Evolutionary conservation across 2,888 invertebrate species (phyloP).

Genomic region (Archips crataeganus): DNA sequence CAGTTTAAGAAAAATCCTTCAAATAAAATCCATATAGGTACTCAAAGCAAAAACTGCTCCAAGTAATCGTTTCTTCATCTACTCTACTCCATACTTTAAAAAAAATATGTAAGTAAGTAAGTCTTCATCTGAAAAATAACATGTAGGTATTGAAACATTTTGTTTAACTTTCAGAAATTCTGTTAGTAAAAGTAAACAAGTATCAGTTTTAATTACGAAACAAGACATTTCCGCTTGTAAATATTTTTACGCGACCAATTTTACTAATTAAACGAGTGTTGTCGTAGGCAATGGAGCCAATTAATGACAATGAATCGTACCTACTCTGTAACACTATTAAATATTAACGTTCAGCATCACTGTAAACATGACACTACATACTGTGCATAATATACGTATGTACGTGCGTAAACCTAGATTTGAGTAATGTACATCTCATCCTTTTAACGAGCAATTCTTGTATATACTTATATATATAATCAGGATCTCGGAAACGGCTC

Average conservation of each 20-base stretch:
- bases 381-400: not conserved
- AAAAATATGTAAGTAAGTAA: not conserved
- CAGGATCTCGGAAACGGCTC: too few relatives aligned
- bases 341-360: not conserved
- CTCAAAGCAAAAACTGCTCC: too few relatives aligned
- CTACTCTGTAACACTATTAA: not conserved
- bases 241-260: slow-evolving; percentile 10
- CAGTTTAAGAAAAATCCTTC: too few relatives aligned
- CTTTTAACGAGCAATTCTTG: too few relatives aligned
- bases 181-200: not conserved
- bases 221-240: slow-evolving; percentile 22
- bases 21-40: too few relatives aligned
- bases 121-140: not conserved
- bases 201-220: slow-evolving; percentile 16
- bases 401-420: too few relatives aligned
- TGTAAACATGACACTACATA: not conserved
- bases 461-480: too few relatives aligned
- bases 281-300: slow-evolving; percentile 20
- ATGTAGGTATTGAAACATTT: not conserved
- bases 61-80: too few relatives aligned
- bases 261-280: slow-evolving; percentile 23
- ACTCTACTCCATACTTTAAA: too few relatives aligned
- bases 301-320: slow-evolving; percentile 24
- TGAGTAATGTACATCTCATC: too few relatives aligned
- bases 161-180: not conserved